phyloP scores from a whole-genome alignment of 2,888 invertebrate genomes.

The Romanomermis culicivorax region DNA sequence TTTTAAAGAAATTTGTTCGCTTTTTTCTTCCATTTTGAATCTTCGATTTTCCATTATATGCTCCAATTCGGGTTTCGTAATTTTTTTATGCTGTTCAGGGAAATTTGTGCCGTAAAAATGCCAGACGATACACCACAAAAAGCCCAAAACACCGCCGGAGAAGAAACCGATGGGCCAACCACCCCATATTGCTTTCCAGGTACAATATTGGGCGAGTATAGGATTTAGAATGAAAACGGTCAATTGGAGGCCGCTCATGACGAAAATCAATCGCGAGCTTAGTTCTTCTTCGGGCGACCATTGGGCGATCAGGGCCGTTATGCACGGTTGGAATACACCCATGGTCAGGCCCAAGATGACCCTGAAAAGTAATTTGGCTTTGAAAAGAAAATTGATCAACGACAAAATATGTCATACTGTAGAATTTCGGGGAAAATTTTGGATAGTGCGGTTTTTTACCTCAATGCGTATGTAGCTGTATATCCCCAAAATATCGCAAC shows the following conservation, averaged over 20 bases:
- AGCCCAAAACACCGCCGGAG: neutral
- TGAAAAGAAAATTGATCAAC: too few species aligned
- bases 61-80: neutral
- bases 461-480: too few species aligned
- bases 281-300: neutral
- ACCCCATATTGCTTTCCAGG: neutral
- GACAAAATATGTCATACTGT: too few species aligned
- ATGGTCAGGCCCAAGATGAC: neutral
- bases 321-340: neutral
- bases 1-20: neutral
- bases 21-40: neutral
- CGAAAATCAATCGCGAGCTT: neutral
- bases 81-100: neutral
- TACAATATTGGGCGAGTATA: neutral
- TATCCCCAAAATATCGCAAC: too few species aligned
- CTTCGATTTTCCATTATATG: neutral
- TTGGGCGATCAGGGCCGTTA: neutral
- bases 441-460: too few species aligned
- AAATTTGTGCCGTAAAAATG: neutral
- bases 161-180: neutral
- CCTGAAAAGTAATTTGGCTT: too few species aligned
- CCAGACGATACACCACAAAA: neutral
- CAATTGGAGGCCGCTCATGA: neutral
- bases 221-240: neutral
- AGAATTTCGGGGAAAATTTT: too few species aligned